Evolutionary conservation across 1,140 invertebrate species (phyloP), one percentile per base, ranked within the genome.

Genomic region (Ceratoteleas bidentatus): DNA sequence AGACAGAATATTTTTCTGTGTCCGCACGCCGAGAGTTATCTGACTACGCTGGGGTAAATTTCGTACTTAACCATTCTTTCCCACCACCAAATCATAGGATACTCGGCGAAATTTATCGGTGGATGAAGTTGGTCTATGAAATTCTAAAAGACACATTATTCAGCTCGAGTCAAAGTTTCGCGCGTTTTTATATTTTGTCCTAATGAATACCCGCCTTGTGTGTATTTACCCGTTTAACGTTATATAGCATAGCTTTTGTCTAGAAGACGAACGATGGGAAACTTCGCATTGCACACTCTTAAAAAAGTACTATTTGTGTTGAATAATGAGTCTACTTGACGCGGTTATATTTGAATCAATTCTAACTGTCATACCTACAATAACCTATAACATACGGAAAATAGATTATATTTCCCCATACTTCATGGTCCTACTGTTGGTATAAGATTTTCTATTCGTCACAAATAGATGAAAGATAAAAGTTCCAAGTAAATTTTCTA

Each of bases 21-120:
- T 76, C 73, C 32, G 57, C 64, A 36, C 64, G 54, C 47, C 54
- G 43, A 76, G 73, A 76, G 68, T 76, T 76, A 69, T 76, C 61
- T 56, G 57, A 76, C 64, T 76, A 62, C 57, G 64, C 13, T 8
- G 54, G 34, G 43, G 72, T 75, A 66, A 75, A 75, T 75, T 75
- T 66, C 36, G 14, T 43, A 61, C 72, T 75, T 74, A 64, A 64
- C 52, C 32, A 47, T 40, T 64, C 52, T 53, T 64, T 7, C 34
- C 32, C 38, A 45, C 57, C 34, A 60, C 62, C 62, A 75, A n/a
- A 60, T 66, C 61, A 62, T 56, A 61, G 57, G 34, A 47, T 56
- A 62, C 58, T 11, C 8, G 15, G 5, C 2, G 36, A 53, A 72
- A 72, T 72, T 61, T 72, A 72, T 72, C 54, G 34, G 32, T 10